Conservation (phyloP, 2,113 vertebrate genomes). For the Glaucidium brasilianum region DNA sequence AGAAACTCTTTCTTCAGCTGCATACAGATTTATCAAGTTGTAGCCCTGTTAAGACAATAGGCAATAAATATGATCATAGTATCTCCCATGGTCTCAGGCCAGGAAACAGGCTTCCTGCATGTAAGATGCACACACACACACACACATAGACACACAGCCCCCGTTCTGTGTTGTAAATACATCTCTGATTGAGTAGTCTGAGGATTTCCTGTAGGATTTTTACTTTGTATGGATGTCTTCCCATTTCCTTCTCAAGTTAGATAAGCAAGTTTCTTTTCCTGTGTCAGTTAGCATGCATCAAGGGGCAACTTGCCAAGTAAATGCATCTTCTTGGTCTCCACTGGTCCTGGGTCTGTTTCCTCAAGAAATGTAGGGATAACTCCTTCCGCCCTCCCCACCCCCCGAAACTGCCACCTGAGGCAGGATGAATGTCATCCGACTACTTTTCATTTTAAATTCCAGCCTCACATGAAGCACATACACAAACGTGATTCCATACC, state of each 20-base stretch:
- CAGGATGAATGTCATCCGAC: neutral
- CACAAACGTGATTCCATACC: neutral
- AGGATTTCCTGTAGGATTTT: slow-evolving; percentile 17
- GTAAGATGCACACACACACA: neutral
- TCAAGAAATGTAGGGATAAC: neutral
- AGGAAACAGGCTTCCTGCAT: neutral
- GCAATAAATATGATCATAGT: neutral
- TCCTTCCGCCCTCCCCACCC: neutral
- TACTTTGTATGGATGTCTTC: neutral
- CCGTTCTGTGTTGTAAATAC: neutral
- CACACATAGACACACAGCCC: neutral
- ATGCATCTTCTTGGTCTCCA: neutral
- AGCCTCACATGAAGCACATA: neutral
- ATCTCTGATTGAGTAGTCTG: neutral
- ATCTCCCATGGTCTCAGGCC: neutral
- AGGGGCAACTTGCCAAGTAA: neutral
- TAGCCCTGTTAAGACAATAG: neutral
- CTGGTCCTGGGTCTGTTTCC: neutral
- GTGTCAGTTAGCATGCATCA: neutral
- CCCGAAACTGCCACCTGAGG: neutral
- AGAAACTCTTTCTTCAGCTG: neutral
- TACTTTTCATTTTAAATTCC: neutral
- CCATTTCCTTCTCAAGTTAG: neutral
- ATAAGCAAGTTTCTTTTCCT: neutral
- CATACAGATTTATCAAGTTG: neutral